Evolutionary conservation across 2,797 vertebrate species (phyloP).

Genomic region (Taeniopygia guttata): DNA sequence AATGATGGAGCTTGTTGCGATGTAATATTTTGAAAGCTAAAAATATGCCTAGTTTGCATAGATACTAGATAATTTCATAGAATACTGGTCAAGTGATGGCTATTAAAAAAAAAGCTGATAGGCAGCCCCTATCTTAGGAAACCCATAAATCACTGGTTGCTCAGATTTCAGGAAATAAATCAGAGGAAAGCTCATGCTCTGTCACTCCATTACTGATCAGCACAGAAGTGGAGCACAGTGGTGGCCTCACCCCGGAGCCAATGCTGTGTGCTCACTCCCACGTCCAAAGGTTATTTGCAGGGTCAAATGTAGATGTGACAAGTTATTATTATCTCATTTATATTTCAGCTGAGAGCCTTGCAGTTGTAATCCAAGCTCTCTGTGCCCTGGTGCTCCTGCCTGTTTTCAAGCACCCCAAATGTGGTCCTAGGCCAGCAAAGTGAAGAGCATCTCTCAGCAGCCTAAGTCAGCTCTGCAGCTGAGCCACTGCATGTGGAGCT

Average conservation of each 20-base stretch:
- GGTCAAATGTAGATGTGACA: background rate
- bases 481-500: background rate
- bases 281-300: background rate
- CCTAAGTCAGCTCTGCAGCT: background rate
- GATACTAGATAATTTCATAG: background rate
- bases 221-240: background rate
- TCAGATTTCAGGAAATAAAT: background rate
- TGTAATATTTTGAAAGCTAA: background rate
- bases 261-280: rapidly evolving
- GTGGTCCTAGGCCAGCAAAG: background rate
- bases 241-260: background rate
- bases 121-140: background rate
- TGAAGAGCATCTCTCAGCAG: background rate
- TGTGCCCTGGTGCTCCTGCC: background rate
- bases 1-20: background rate
- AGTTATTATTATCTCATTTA: background rate
- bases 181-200: background rate
- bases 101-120: background rate
- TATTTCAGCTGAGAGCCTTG: background rate
- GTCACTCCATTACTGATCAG: background rate
- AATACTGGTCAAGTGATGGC: background rate
- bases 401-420: background rate
- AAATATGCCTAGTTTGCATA: background rate
- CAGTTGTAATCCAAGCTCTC: background rate
- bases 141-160: background rate